These are phyloP conservation scores for Planiliza haematocheilus DNA, from an alignment of 2,113 vertebrate genomes.

Conservation along the genomic window DNA sequence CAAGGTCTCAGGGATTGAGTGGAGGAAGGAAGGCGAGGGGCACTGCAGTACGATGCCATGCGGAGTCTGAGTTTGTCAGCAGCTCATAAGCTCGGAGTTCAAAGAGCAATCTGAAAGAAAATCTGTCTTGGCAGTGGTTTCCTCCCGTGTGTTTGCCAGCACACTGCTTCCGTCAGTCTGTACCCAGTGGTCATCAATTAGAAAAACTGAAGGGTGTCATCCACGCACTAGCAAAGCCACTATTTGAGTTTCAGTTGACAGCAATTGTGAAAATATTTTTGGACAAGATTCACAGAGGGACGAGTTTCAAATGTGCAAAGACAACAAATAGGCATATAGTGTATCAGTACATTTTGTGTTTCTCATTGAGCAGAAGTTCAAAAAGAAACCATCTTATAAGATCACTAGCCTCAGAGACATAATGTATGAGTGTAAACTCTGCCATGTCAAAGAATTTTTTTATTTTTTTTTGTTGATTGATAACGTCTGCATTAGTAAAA, in stretches of 20 bases:
- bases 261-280: slow-evolving; percentile 29
- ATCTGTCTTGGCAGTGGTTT: slow-evolving; percentile 73
- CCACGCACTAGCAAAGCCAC: slow-evolving; percentile 61
- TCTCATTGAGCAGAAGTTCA: too few species aligned
- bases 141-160: slow-evolving; percentile 71
- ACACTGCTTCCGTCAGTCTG: slow-evolving; percentile 76
- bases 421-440: too few species aligned
- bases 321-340: too few species aligned
- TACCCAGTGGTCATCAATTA: slow-evolving; percentile 82
- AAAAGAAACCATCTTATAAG: too few species aligned
- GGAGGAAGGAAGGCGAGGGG: slow-evolving; percentile 81
- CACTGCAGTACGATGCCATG: slow-evolving; percentile 66
- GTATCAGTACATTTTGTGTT: too few species aligned
- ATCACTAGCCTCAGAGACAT: too few species aligned
- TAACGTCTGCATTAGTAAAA: too few species aligned
- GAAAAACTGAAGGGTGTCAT: slow-evolving; percentile 75
- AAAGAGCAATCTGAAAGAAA: slow-evolving; percentile 80
- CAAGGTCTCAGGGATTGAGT: slow-evolving; percentile 73
- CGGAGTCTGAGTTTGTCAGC: slow-evolving; percentile 73
- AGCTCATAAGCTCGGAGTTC: slow-evolving; percentile 76
- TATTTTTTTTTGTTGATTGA: too few species aligned
- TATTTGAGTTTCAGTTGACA: slow-evolving; percentile 53
- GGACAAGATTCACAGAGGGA: slow-evolving; percentile 32
- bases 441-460: too few species aligned
- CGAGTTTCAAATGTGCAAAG: too few species aligned